Evolutionary conservation across 1,140 invertebrate species (phyloP), one percentile per base, ranked within the genome.

Genomic region (Dufourea novaeangliae): DNA sequence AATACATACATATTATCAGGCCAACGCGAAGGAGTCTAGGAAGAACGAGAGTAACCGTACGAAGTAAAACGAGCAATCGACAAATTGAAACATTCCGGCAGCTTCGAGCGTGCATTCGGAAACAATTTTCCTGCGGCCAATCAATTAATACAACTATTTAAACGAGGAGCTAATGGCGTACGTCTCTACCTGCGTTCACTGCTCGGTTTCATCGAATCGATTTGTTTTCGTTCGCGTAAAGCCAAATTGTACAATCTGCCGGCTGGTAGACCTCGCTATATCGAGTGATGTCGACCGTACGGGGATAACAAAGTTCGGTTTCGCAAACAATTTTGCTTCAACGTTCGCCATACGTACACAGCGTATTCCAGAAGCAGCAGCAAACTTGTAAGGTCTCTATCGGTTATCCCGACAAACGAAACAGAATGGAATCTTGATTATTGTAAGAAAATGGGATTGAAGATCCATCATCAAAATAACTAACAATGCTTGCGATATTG

Each of bases 171-270:
- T 37, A 12, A 46, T 3, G 54, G 27, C 27, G 54, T 56, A 6
- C 27, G 25, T 29, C 11, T 12, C 5, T 3, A 7, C 29, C 44
- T 37, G 3, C 8, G 34, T 64, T 62, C 64, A 46, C 22, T 29
- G 37, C 5, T n/a, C 59, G 37, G 25, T 12, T n/a, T 70, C 27
- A 25, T 5, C 41, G 32, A 68, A 74, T 83, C 70, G 75, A 83
- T 82, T 72, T 34, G 44, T 63, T 64, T 63, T 29, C 22, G 14
- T 39, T 72, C 22, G 29, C 56, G 17, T 46, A 25, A 29, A 5
- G 27, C 14, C 66, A 82, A 82, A 83, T 83, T 79, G 69, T 82
- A 82, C 69, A 79, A 70, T 82, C 27, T 74, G 17, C 12, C 20
- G 27, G 52, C 56, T 71, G 22, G 25, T 54, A 57, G 50, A 72